Evolutionary conservation across 2,888 invertebrate genomes (phyloP), one percentile per base, ranked within the genome.

Genomic region (Hirtodrosophila alboralis): DNA sequence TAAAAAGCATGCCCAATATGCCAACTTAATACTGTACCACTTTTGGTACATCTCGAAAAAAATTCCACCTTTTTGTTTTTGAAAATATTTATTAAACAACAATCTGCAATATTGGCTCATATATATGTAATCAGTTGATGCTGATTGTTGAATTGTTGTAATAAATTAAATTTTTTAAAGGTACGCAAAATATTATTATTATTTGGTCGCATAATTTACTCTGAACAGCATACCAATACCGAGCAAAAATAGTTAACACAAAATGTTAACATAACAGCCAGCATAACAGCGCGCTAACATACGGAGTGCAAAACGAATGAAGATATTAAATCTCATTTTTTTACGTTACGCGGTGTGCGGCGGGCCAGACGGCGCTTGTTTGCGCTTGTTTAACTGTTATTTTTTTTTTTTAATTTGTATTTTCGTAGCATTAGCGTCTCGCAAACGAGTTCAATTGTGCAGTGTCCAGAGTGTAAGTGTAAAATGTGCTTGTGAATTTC

Each of bases 271-370:
- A 30, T 33, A 51, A 48, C 54, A 51, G 57, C n/a, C 10, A 44
- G 21, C 63, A 56, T 51, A 51, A 49, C 67, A 62, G 62, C 1
- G 10, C 2, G 18, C 8, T 67, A 53, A 63, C 67, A 68, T 51
- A 28, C n/a, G 21, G 33, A 34, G 52, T 58, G 67, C 68, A 31
- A 68, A 68, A 58, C 45, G 47, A 58, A 43, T 45, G 63, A 27
- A 64, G 31, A 63, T 67, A 43, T 23, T 56, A 34, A 49, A 45
- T 63, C 52, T 40, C 69, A 65, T 53, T 69, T 69, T 65, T 65
- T 65, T 27, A 65, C 61, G 65, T 57, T 69, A 69, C 65, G 65
- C 69, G 65, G 69, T 61, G 65, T 69, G 65, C 61, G 69, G 69
- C 69, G 69, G 69, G 69, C 56, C 69, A 69, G 60, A 26, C 69